Conservation (phyloP, 2,888 invertebrate genomes). For the Colletes collaris region DNA sequence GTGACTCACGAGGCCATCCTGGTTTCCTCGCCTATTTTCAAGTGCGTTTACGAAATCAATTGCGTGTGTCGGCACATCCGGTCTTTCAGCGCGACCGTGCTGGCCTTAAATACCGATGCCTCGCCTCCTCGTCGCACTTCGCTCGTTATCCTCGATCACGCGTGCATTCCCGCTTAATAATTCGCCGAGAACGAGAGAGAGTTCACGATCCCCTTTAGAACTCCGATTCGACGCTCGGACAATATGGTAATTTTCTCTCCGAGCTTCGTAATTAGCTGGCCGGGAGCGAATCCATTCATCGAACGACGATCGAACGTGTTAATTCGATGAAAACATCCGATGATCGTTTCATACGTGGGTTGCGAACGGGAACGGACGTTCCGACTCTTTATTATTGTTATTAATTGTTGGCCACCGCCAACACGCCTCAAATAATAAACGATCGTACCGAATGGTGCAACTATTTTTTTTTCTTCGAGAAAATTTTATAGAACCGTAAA, state of each 20-base stretch:
- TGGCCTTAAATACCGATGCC: conserved; percentile 54
- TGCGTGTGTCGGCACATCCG: conserved; percentile 70
- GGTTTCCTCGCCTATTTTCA: conserved; percentile 45
- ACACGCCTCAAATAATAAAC: no score
- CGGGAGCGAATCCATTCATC: no score
- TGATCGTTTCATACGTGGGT: no score
- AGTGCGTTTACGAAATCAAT: conserved; percentile 68
- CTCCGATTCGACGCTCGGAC: conserved; percentile 1
- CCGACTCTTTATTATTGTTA: no score
- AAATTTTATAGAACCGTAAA: no score
- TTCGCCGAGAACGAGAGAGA: conserved; percentile 3
- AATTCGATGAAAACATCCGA: no score
- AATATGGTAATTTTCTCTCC: conserved; percentile 5
- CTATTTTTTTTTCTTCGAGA: no score
- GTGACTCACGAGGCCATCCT: conserved; percentile 55
- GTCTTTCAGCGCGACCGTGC: conserved; percentile 40
- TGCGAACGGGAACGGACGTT: neutral
- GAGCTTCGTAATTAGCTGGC: conserved; percentile 1
- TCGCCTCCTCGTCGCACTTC: conserved; percentile 22
- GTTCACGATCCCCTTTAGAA: neutral
- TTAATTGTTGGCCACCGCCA: no score
- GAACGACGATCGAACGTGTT: no score
- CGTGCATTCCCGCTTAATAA: conserved; percentile 35
- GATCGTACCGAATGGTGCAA: no score
- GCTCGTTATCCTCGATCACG: conserved; percentile 38